Evolutionary conservation across 1,140 invertebrate species (phyloP), one percentile per base, ranked within the genome.

Genomic region (Trinorchestia longiramus): DNA sequence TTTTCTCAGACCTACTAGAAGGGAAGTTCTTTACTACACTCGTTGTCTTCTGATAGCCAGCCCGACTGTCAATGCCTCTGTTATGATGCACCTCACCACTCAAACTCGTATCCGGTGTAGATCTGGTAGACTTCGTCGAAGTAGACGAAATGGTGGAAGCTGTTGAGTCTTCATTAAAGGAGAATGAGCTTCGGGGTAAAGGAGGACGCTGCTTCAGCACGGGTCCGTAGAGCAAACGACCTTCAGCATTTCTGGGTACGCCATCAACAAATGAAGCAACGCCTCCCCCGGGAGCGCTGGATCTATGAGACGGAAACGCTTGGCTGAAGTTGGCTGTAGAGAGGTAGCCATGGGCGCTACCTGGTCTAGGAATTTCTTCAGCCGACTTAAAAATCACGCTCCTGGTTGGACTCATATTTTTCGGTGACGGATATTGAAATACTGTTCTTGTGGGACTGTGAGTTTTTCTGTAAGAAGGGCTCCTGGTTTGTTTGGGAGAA

Each of bases 151-250:
- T 96, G 53, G 96, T 96, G 42, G 96, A 96, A n/a, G 96, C 95
- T n/a, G 96, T 96, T 17, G 96, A 96, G 87, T 96, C 96, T 91
- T 96, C 96, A n/a, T 47, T 94, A 44, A 94, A 90, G 36, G 96
- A 96, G 47, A 96, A 96, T 47, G 96, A 96, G 11, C 96, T 96
- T 95, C 96, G 95, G 23, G 96, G 96, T 43, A 96, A 77, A 4
- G 96, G 96, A 88, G 96, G 96, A 41, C 96, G 95, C 92, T 96
- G 96, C 41, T 96, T 95, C 90, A 96, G 87, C 47, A 96, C 96
- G 28, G 96, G 96, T 4, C 96, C 96, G 87, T 96, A 96, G 42
- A 96, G 53, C 43, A 95, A 95, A 41, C 96, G 57, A 19, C 96
- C 96, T 95, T 96, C 96, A 36, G 96, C 87, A 53, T 96, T 96